Evolutionary conservation across 2,797 vertebrate species (phyloP).

Genomic region (Lutjanus argentimaculatus): DNA sequence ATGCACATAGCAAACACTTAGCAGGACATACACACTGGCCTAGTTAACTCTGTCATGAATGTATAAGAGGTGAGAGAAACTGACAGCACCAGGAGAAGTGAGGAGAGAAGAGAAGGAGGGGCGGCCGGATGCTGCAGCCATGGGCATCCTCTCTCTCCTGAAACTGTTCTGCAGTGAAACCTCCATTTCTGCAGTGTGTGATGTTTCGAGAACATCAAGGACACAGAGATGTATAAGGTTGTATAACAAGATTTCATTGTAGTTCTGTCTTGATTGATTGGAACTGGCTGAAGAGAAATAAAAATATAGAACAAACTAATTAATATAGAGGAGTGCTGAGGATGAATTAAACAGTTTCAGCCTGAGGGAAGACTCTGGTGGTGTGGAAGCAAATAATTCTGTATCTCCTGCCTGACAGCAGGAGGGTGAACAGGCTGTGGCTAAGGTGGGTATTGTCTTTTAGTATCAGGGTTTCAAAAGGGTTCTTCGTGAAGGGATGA

Average conservation of each 20-base stretch:
- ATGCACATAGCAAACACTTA: conserved; percentile 31
- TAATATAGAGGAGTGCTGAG: no score
- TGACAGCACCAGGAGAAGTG: conserved; percentile 56
- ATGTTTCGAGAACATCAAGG: conserved; percentile 16
- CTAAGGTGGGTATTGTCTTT: no score
- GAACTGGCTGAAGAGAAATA: no score
- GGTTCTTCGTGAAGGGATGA: no score
- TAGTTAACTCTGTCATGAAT: conserved; percentile 46
- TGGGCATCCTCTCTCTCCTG: conserved; percentile 1
- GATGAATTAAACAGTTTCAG: not conserved
- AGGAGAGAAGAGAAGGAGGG: conserved; percentile 30
- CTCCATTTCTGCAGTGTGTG: conserved; percentile 33
- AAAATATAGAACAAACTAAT: no score
- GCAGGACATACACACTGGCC: conserved; percentile 22
- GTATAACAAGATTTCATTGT: no score
- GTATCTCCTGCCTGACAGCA: no score
- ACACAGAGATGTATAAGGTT: no score
- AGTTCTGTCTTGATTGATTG: no score
- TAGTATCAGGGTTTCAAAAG: no score
- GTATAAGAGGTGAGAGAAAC: conserved; percentile 51
- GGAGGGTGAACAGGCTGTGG: no score
- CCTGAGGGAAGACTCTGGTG: not conserved
- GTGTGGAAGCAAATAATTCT: no score
- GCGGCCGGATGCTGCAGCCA: conserved; percentile 40
- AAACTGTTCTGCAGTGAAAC: conserved; percentile 38